phyloP scores from a whole-genome alignment of 2,797 vertebrate species.

The Pseudochirops corinnae region DNA sequence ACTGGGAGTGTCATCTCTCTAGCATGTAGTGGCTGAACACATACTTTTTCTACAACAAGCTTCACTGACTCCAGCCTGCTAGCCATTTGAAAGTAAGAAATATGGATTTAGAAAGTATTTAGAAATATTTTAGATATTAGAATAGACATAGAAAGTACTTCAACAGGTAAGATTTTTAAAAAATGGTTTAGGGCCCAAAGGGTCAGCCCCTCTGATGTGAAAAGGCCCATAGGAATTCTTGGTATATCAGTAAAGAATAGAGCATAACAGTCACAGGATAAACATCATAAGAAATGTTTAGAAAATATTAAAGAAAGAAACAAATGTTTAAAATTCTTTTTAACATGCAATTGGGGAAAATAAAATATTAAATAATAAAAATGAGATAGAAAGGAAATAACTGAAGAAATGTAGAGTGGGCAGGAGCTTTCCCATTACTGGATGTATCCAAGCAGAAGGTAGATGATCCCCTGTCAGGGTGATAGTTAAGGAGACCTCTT shows the following conservation, averaged over 20 bases:
- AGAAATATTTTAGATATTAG: too few relatives aligned
- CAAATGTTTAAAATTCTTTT: background rate
- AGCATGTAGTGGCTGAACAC: background rate
- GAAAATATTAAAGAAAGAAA: background rate
- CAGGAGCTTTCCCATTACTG: background rate
- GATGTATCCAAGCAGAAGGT: background rate
- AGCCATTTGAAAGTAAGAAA: background rate
- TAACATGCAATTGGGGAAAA: background rate
- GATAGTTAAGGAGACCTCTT: background rate
- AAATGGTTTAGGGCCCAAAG: background rate
- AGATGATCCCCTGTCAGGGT: background rate
- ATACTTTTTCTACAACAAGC: background rate
- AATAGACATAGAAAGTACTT: background rate
- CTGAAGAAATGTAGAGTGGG: background rate
- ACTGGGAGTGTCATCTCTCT: background rate
- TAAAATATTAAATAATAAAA: background rate
- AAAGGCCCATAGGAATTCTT: background rate
- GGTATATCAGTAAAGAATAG: background rate
- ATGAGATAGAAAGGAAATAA: background rate
- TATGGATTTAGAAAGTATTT: background rate
- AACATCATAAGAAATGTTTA: background rate
- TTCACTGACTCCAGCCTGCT: background rate
- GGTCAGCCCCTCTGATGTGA: background rate
- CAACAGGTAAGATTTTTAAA: background rate
- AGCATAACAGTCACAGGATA: background rate